Conservation (phyloP, 2,888 invertebrate genomes). For the Parascotia fuliginaria region DNA sequence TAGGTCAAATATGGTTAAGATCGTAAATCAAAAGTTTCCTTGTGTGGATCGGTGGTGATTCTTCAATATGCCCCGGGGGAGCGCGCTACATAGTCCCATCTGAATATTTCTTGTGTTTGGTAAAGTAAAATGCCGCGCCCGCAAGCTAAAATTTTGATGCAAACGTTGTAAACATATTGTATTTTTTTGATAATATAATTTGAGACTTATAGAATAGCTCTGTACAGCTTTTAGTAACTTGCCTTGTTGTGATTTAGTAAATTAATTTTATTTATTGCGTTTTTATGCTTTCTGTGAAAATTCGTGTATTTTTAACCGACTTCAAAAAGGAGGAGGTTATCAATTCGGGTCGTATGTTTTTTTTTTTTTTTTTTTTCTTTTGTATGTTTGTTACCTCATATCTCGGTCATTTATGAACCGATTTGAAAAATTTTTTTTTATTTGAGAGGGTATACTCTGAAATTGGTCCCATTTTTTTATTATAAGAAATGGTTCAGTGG, state of each 20-base stretch:
- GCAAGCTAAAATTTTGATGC: conserved; percentile 32
- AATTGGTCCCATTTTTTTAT: no score
- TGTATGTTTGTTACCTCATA: no score
- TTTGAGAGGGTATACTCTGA: no score
- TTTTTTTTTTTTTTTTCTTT: no score
- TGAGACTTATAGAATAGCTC: conserved; percentile 31
- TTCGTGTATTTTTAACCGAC: no score
- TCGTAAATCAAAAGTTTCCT: conserved; percentile 53
- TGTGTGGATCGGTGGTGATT: conserved; percentile 37
- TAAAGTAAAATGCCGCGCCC: conserved; percentile 40
- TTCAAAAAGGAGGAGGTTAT: no score
- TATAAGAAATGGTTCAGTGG: no score
- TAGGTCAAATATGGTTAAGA: conserved; percentile 38
- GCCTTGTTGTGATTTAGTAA: conserved; percentile 26
- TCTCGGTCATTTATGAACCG: no score
- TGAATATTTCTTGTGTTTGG: conserved; percentile 40
- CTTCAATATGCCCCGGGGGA: conserved; percentile 40
- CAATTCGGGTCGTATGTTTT: no score
- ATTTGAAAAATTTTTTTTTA: no score
- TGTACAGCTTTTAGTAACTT: conserved; percentile 16
- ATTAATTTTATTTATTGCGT: no score
- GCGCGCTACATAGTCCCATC: conserved; percentile 44
- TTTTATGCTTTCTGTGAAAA: no score
- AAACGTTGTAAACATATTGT: conserved; percentile 44
- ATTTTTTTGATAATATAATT: conserved; percentile 36